Conservation (phyloP, 2,797 vertebrate genomes). For the Macropus fuliginosus region DNA sequence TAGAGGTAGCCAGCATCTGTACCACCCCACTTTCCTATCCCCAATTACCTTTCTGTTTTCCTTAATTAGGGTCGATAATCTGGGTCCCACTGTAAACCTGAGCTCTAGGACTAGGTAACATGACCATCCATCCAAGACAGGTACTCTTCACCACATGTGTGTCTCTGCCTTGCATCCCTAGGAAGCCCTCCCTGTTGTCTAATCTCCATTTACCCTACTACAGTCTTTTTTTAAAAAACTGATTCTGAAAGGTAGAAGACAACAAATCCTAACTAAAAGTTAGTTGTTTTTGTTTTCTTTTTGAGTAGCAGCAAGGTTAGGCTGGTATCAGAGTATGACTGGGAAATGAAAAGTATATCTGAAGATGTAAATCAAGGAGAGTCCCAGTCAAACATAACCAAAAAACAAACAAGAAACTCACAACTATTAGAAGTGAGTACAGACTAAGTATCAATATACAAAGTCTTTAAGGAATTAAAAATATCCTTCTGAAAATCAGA, state of each 20-base stretch:
- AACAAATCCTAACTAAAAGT: neutral
- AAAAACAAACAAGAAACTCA: slow-evolving; percentile 39
- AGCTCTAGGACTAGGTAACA: neutral
- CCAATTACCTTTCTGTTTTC: neutral
- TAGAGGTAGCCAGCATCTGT: neutral
- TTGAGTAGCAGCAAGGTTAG: slow-evolving; percentile 5
- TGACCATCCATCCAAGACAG: neutral
- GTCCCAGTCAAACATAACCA: slow-evolving; percentile 72
- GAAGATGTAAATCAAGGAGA: slow-evolving; percentile 51
- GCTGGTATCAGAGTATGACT: neutral
- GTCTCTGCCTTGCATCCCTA: neutral
- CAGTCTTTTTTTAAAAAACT: neutral
- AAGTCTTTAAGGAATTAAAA: slow-evolving; percentile 45
- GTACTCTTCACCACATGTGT: neutral
- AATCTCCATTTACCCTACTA: neutral
- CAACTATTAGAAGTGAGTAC: slow-evolving; percentile 39
- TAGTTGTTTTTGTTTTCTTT: neutral
- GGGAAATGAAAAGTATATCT: slow-evolving; percentile 53
- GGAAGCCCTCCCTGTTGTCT: neutral
- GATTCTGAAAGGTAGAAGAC: neutral
- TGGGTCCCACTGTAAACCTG: neutral
- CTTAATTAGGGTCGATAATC: neutral
- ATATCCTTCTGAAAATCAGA: slow-evolving; percentile 30
- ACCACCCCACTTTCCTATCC: neutral
- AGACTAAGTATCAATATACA: slow-evolving; percentile 7